Conservation (phyloP, 2,113 vertebrate species). For the Abramis brama region DNA sequence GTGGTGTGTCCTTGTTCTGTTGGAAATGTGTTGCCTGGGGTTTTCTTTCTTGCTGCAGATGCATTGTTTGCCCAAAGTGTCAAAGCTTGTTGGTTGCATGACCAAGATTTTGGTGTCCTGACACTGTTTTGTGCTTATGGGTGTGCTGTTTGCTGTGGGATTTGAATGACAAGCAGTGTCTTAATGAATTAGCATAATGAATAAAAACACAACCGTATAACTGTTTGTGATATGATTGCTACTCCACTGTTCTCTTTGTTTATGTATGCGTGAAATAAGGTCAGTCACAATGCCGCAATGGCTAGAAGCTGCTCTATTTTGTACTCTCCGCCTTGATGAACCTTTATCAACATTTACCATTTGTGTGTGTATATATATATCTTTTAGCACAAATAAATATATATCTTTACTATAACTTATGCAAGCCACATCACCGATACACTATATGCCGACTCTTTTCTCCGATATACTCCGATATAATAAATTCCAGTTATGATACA, state of each 20-base stretch:
- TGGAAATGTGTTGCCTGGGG: conserved; percentile 24
- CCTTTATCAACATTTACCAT: no score
- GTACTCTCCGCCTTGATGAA: no score
- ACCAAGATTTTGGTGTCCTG: conserved; percentile 20
- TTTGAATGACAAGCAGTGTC: conserved; percentile 35
- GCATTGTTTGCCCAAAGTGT: neutral
- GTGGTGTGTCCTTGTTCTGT: conserved; percentile 23
- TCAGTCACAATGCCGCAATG: neutral
- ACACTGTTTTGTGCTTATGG: conserved; percentile 26
- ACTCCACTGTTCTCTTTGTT: neutral
- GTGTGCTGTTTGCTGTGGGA: neutral
- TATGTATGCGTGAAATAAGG: neutral
- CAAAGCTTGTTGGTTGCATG: neutral
- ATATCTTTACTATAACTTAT: neutral
- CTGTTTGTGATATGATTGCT: neutral
- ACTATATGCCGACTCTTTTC: no score
- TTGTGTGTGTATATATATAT: no score
- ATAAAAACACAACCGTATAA: conserved; percentile 3
- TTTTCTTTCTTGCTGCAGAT: conserved; percentile 19
- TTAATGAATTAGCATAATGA: conserved; percentile 30
- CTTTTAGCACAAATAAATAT: no score
- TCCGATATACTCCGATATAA: no score
- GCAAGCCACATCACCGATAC: neutral
- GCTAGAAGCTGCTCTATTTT: neutral
- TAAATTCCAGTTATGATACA: neutral